These are phyloP conservation scores for Listrodromus nycthemerus DNA, from an alignment of 2,888 invertebrate genomes.

Conservation along the genomic window DNA sequence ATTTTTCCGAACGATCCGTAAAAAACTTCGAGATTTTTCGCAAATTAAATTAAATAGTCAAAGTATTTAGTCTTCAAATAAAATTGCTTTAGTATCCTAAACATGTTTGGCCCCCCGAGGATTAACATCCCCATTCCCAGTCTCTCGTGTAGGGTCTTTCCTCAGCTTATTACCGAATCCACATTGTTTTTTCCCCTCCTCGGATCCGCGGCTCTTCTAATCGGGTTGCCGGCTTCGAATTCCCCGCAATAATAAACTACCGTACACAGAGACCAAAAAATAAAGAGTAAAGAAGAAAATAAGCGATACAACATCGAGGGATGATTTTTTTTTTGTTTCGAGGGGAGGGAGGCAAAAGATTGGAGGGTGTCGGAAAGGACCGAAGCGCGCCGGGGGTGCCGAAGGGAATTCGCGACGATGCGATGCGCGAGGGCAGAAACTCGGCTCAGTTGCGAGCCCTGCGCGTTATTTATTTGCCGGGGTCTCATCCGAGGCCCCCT, in stretches of 20 bases:
- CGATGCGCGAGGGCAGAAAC: slow-evolving; percentile 34
- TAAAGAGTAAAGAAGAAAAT: background rate
- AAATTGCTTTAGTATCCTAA: background rate
- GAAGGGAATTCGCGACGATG: slow-evolving; percentile 35
- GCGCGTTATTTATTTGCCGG: slow-evolving; percentile 63
- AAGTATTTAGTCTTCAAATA: no score
- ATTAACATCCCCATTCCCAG: background rate
- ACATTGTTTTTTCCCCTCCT: background rate
- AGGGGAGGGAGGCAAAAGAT: background rate
- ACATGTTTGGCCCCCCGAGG: background rate
- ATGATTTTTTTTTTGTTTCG: no score
- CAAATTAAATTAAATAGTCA: no score
- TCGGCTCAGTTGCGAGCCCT: slow-evolving; percentile 35
- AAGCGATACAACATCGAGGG: slow-evolving; percentile 33
- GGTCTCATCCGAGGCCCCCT: slow-evolving; percentile 36
- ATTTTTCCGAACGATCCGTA: no score
- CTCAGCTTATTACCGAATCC: background rate
- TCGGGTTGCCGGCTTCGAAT: slow-evolving; percentile 40
- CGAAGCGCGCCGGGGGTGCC: slow-evolving; percentile 29
- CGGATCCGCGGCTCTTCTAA: slow-evolving; percentile 23
- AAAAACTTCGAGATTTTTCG: no score
- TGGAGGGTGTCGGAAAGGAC: slow-evolving; percentile 27
- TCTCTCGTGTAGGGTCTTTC: background rate
- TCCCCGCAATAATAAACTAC: slow-evolving; percentile 57
- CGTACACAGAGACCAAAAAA: slow-evolving; percentile 22